A percentile compares a stretch with the other conserved stretches of the same genome.
Evolutionary conservation across 2,888 invertebrate genomes (phyloP).

Genomic region (Linnaemya tessellans): DNA sequence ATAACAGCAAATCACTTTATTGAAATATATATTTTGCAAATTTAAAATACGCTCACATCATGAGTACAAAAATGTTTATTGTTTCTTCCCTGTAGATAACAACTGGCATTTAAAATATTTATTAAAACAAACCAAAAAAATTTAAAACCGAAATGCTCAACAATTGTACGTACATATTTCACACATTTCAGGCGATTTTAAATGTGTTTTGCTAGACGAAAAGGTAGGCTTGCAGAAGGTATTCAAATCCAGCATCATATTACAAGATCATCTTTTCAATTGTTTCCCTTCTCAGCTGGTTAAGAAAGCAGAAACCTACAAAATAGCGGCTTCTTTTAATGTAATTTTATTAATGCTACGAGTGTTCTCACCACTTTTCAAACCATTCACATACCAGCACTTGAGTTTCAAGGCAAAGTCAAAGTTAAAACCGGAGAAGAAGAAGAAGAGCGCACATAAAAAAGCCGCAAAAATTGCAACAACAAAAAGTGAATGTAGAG

Average conservation of each 20-base stretch:
- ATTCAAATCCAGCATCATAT: slow-evolving; percentile 60
- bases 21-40: too few species aligned
- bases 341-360: slow-evolving; percentile 33
- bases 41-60: too few species aligned
- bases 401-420: slow-evolving; percentile 58
- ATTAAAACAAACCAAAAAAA: neutral
- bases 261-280: slow-evolving; percentile 41
- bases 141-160: slow-evolving; percentile 6
- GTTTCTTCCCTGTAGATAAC: slow-evolving; percentile 36
- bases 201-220: neutral
- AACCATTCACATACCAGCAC: slow-evolving; percentile 56
- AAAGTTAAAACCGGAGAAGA: slow-evolving; percentile 24
- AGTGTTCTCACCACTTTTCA: slow-evolving; percentile 62
- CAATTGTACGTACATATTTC: slow-evolving; percentile 55
- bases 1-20: too few species aligned
- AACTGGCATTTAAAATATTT: slow-evolving; percentile 27
- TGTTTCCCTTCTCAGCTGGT: slow-evolving; percentile 37
- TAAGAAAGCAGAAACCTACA: slow-evolving; percentile 5
- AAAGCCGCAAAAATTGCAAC: slow-evolving; percentile 67
- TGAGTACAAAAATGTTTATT: slow-evolving; percentile 29
- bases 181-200: slow-evolving; percentile 49
- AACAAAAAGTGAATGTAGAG: slow-evolving; percentile 53
- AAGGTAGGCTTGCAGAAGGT: slow-evolving; percentile 27
- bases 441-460: neutral
- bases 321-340: slow-evolving; percentile 57